Evolutionary conservation across 1,140 invertebrate genomes (phyloP).

Genomic region (Apocrypta bakeri): DNA sequence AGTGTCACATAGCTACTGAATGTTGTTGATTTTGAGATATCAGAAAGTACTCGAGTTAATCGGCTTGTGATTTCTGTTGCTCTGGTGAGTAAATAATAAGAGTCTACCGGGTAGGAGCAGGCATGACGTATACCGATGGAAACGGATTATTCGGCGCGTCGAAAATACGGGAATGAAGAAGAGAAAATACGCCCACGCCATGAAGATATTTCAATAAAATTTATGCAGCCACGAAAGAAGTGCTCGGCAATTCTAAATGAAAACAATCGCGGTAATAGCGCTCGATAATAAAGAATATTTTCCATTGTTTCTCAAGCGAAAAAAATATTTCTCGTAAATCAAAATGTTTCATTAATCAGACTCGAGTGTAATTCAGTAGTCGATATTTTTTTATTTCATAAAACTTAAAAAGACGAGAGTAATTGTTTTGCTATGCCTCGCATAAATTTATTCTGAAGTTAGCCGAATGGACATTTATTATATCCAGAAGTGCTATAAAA

Average conservation of each 20-base stretch:
- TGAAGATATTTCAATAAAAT: too few relatives aligned
- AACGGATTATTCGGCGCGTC: neutral
- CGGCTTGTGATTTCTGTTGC: neutral
- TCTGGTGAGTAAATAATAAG: neutral
- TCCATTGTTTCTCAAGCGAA: neutral
- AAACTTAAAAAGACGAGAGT: neutral
- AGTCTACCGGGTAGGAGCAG: neutral
- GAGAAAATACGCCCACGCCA: neutral
- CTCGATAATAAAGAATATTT: neutral
- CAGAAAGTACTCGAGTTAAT: neutral
- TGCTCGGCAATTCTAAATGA: too few relatives aligned
- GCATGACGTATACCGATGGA: too few relatives aligned
- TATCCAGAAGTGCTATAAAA: constrained; percentile 8
- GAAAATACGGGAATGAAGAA: neutral
- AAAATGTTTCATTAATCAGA: neutral
- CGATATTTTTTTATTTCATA: too few relatives aligned
- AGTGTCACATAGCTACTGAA: neutral
- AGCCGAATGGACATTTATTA: neutral
- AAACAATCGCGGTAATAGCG: too few relatives aligned
- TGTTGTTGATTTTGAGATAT: neutral
- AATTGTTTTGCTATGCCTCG: constrained; percentile 18
- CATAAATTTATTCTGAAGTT: neutral
- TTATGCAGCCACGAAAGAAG: neutral
- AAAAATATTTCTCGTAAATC: neutral
- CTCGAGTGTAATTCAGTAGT: neutral